Evolutionary conservation across 1,140 invertebrate genomes (phyloP).

Genomic region (Dolichoris vasculosae): DNA sequence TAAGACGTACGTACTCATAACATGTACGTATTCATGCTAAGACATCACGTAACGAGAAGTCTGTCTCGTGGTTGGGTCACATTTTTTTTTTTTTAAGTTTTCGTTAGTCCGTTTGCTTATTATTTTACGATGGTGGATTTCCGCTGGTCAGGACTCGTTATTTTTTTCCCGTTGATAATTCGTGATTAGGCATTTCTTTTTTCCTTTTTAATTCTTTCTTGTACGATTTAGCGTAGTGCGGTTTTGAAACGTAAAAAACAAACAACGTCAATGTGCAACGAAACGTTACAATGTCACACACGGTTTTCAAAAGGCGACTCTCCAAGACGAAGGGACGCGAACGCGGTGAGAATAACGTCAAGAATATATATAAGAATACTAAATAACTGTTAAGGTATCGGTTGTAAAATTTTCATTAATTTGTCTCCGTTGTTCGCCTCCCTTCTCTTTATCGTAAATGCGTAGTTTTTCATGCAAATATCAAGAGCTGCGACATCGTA

Average conservation of each 20-base stretch:
- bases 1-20: not conserved
- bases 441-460: not conserved
- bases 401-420: not conserved
- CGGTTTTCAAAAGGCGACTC: not conserved
- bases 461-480: conserved; percentile 44
- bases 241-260: not conserved
- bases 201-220: not conserved
- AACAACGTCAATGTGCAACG: not conserved
- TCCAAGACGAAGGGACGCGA: no score
- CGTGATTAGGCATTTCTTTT: no score
- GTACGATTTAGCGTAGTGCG: not conserved
- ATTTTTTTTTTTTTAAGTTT: not conserved
- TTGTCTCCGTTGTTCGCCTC: not conserved
- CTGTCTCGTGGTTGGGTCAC: not conserved
- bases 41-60: not conserved
- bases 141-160: not conserved
- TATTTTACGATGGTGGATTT: not conserved
- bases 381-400: not conserved
- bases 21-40: not conserved
- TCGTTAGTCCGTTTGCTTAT: not conserved
- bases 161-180: no score
- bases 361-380: not conserved
- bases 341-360: no score
- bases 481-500: conserved; percentile 29
- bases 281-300: not conserved